These are phyloP conservation scores for Corydoras maculifer DNA, from an alignment of 2,113 vertebrate species.

Conservation along the genomic window DNA sequence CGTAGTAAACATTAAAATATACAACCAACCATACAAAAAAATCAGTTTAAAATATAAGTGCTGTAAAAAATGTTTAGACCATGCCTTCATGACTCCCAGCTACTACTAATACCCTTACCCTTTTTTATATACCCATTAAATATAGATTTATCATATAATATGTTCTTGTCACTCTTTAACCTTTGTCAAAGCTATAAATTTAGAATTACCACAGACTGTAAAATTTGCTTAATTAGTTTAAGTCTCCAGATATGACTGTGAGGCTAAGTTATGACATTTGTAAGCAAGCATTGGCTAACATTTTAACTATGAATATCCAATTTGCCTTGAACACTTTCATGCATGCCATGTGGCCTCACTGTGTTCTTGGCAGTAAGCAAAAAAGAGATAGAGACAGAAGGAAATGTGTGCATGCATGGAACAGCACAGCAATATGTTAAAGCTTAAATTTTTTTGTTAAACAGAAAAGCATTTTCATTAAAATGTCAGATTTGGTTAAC, in stretches of 20 bases:
- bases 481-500: no score
- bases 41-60: no score
- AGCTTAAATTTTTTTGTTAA: no score
- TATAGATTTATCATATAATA: not conserved
- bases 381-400: slow-evolving; percentile 22
- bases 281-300: not conserved
- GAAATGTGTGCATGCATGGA: slow-evolving; percentile 18
- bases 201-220: not conserved
- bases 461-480: no score
- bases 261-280: not conserved
- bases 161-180: not conserved
- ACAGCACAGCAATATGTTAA: not conserved
- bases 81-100: no score
- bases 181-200: not conserved
- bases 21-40: no score
- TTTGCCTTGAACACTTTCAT: not conserved
- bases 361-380: slow-evolving; percentile 18
- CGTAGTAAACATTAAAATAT: no score
- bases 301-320: not conserved
- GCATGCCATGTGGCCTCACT: slow-evolving; percentile 31
- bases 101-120: no score
- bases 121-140: no score
- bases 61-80: no score
- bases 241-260: slow-evolving; percentile 5
- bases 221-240: not conserved